Evolutionary conservation across 2,888 invertebrate species (phyloP), one percentile per base, ranked within the genome.

Genomic region (Parapristionchus giblindavisi): DNA sequence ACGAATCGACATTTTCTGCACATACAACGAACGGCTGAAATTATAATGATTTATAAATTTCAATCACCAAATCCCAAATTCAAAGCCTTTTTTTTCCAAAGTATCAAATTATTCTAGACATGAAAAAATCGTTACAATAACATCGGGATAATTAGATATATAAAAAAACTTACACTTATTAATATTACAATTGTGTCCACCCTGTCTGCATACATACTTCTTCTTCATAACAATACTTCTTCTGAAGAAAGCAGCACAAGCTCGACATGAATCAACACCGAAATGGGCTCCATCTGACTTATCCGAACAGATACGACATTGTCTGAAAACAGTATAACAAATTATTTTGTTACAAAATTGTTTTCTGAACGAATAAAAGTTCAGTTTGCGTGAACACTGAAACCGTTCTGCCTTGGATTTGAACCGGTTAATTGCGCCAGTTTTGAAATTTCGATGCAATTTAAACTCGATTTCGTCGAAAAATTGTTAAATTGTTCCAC

Each of bases 1-100:
- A 76, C 68, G 36, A 79, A 72, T 21, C 79, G 76, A 61, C 79
- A 79, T 58, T 77, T 77, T n/a, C 78, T 73, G n/a, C 78, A 78
- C 78, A 78, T 78, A 56, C 78, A 78, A 34, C 78, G 72, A 36
- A 78, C 76, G n/a, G 78, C 78, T 78, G 70, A 51, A 78, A 76
- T 24, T 27, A 34, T 54, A 0, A n/a, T 66, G 48, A 11, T 34
- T 63, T 63, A 24, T 54, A 14, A 14, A 54, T n/a, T 54, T n/a
- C 38, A 32, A 11, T 61, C 48, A 14, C n/a, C n/a, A n/a, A n/a
- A n/a, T n/a, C n/a, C n/a, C n/a, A n/a, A n/a, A n/a, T n/a, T n/a
- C n/a, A n/a, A n/a, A n/a, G n/a, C n/a, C n/a, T n/a, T n/a, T n/a
- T n/a, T n/a, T n/a, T n/a, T n/a, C n/a, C n/a, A n/a, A n/a, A n/a